A percentile compares a stretch with the other conserved stretches of the same genome.
Evolutionary conservation across 2,113 vertebrate genomes (phyloP).

Genomic region (Salvelinus sp.): DNA sequence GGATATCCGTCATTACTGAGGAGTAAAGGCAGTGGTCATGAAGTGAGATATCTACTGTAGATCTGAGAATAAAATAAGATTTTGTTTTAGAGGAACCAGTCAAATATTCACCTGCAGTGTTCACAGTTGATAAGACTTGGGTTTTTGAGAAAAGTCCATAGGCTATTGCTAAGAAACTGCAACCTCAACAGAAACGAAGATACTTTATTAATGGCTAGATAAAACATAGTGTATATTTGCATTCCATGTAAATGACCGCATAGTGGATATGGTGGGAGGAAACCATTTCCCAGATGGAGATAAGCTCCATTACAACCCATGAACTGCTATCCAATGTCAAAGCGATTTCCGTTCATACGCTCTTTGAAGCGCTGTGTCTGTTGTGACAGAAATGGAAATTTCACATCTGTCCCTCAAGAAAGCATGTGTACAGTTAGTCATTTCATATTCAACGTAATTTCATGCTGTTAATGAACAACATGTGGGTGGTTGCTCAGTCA

Average conservation of each 20-base stretch:
- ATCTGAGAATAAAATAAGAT: neutral
- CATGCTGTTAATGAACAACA: conserved; percentile 19
- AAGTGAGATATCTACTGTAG: neutral
- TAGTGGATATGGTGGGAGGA: neutral
- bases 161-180: neutral
- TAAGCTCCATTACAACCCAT: conserved; percentile 3
- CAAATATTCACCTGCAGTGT: neutral
- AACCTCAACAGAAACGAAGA: neutral
- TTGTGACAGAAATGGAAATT: conserved; percentile 53
- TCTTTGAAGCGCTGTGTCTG: conserved; percentile 18
- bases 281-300: conserved; percentile 20
- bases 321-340: conserved; percentile 36
- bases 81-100: neutral
- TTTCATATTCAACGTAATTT: conserved; percentile 25
- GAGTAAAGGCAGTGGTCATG: neutral
- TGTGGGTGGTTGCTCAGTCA: conserved; percentile 13
- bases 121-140: no score
- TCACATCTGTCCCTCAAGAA: conserved; percentile 40
- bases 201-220: no score
- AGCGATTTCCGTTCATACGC: conserved; percentile 33
- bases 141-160: no score
- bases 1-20: neutral
- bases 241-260: neutral
- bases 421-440: neutral
- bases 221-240: neutral